These are phyloP conservation scores for Drosophila rufa DNA, from an alignment of 1,140 invertebrate genomes.

Conservation along the genomic window DNA sequence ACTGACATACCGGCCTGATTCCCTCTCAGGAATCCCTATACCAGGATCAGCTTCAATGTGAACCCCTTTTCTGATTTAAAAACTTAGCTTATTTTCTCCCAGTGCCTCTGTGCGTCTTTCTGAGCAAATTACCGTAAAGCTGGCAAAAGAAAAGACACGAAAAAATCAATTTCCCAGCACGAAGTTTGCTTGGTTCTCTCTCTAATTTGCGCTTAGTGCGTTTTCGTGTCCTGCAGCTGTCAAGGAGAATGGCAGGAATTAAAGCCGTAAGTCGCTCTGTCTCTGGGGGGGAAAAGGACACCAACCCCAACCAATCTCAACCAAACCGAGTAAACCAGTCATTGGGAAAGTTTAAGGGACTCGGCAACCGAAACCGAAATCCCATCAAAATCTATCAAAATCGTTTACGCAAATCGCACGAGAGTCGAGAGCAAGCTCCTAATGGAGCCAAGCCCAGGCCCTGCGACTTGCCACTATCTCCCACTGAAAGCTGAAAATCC, in stretches of 20 bases:
- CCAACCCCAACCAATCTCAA: slow-evolving; percentile 5
- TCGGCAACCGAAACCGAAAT: slow-evolving; percentile 51
- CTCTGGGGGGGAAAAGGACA: slow-evolving; percentile 26
- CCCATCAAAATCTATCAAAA: slow-evolving; percentile 82
- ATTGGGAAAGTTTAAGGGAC: slow-evolving; percentile 20
- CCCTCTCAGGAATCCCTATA: too few relatives aligned
- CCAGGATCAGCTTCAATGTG: rapidly evolving
- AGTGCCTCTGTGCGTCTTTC: slow-evolving; percentile 7
- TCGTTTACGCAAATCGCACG: slow-evolving; percentile 77
- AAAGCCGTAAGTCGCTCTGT: slow-evolving; percentile 45
- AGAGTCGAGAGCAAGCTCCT: slow-evolving; percentile 42
- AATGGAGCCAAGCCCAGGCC: slow-evolving; percentile 16
- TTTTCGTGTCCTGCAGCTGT: slow-evolving; percentile 68
- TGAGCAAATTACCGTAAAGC: slow-evolving; percentile 42
- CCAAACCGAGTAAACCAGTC: slow-evolving; percentile 12
- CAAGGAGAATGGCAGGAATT: slow-evolving; percentile 52
- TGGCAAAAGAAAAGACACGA: slow-evolving; percentile 55
- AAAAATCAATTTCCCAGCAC: slow-evolving; percentile 70
- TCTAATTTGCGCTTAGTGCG: slow-evolving; percentile 78
- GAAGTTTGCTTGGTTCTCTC: slow-evolving; percentile 20
- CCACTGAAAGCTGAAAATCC: slow-evolving; percentile 54
- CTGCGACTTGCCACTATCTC: slow-evolving; percentile 18
- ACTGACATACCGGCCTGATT: too few relatives aligned
- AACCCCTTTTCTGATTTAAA: too few relatives aligned
- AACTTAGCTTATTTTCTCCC: background rate